A percentile compares a stretch with the other conserved stretches of the same genome.
Evolutionary conservation across 2,113 vertebrate species (phyloP).

Genomic region (Lonchura striata): DNA sequence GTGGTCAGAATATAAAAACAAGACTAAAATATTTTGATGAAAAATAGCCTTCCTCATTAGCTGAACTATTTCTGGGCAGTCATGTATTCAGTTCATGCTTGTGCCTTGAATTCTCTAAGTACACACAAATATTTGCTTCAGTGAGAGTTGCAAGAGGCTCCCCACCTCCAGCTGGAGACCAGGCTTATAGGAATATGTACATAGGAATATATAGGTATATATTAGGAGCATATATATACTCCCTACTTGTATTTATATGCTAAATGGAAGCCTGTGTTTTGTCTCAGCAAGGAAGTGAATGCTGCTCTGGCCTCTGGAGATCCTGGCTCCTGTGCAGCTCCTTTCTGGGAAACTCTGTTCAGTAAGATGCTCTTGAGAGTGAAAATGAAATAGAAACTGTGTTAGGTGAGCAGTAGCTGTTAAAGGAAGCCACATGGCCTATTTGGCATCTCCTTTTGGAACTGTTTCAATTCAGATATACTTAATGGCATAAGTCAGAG

Average conservation of each 20-base stretch:
- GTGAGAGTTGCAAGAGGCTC: not conserved
- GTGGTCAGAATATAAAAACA: not conserved
- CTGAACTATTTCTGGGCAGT: not conserved
- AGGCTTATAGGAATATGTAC: not conserved
- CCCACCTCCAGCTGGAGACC: not conserved
- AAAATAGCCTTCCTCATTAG: not conserved
- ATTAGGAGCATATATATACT: not conserved
- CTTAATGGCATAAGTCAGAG: not conserved
- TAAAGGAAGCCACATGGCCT: slow-evolving; percentile 2
- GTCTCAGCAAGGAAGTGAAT: not conserved
- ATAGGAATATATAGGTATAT: not conserved
- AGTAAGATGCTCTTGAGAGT: not conserved
- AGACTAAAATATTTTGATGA: not conserved
- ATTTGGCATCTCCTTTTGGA: slow-evolving; percentile 19
- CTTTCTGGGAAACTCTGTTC: slow-evolving; percentile 4
- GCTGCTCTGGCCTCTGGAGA: not conserved
- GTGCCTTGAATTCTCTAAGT: not conserved
- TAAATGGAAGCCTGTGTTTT: not conserved
- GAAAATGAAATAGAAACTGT: not conserved
- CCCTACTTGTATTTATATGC: not conserved
- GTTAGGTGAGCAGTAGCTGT: not conserved
- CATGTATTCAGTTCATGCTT: not conserved
- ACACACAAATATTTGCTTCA: not conserved
- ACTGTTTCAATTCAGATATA: not conserved
- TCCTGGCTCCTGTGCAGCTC: not conserved